Base-by-base conservation (phyloP, 64 coral and sea anemone species). In the Orbicella faveolata region DNA sequence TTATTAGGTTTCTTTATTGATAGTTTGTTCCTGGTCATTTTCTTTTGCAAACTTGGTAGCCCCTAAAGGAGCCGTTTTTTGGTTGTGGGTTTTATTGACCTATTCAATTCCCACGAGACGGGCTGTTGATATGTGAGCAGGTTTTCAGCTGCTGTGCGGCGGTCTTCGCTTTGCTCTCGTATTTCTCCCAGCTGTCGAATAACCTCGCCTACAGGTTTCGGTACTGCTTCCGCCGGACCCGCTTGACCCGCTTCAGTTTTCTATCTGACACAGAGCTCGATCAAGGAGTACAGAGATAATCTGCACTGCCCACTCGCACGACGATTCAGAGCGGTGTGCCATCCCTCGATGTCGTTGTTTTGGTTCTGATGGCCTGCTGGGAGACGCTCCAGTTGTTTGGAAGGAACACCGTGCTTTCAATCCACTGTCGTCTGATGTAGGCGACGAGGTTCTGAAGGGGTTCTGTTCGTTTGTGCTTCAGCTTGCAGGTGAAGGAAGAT, bases 141-240 rank as follows among this genome's bases (percentile, higher is more conserved):
- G 63, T 20, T 53, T 63, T 75, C 6, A 86, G 63, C 9, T 86
- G 72, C 41, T 92, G 90, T 15, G 21, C 41, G 3, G 52, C 73
- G 5, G 15, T 77, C 74, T 77, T 92, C 20, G 86, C 41, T 35
- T 57, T 16, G 4, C 13, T 76, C 36, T 92, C 44, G 75, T 92
- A 86, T 59, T 86, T 34, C 23, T 92, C 90, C 81, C 90, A 92
- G 34, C 30, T 55, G 10, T 54, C 11, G 19, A 92, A 92, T 18
- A 87, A 52, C 74, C 77, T 92, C 26, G 34, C 35, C 36, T 78
- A 81, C 3, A 92, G 55, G 52, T 73, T 54, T 48, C 87, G 11
- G 18, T 77, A 63, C 4, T 23, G 25, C 75, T 36, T 88, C 6
- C 16, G 66, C 11, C 78, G 87, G 30, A 30, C 30, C 30, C 30